Conservation (phyloP, 1,140 invertebrate species). For the Hylyphantes graminicola region DNA sequence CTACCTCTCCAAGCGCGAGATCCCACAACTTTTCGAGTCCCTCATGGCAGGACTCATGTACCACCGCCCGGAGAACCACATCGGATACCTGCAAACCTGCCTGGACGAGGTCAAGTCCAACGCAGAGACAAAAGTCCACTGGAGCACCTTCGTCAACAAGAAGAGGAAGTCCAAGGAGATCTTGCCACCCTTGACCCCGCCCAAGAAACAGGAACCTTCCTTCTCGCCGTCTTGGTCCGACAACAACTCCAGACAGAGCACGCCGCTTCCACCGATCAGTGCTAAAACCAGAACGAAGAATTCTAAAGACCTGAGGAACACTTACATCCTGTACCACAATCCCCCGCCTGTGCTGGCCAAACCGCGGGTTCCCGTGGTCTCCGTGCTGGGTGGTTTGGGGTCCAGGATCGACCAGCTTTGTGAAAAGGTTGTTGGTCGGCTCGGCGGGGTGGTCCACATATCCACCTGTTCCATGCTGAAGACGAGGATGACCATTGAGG, state of each 20-base stretch:
- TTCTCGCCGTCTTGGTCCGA: constrained; percentile 23
- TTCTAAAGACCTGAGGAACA: constrained; percentile 44
- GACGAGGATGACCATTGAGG: constrained; percentile 54
- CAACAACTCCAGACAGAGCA: constrained; percentile 49
- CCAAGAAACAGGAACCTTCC: constrained; percentile 48
- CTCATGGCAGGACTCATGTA: constrained; percentile 60
- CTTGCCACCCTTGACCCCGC: constrained; percentile 26
- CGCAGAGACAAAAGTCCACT: constrained; percentile 45
- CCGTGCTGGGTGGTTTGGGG: constrained; percentile 45
- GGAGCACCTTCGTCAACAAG: constrained; percentile 58
- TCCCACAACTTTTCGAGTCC: constrained; percentile 53
- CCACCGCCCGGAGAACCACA: constrained; percentile 58
- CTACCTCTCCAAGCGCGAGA: constrained; percentile 54
- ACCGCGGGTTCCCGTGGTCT: constrained; percentile 44
- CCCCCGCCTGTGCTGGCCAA: constrained; percentile 40
- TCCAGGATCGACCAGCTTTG: constrained; percentile 46
- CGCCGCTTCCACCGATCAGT: constrained; percentile 52
- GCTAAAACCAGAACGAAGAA: constrained; percentile 13
- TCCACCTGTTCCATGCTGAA: constrained; percentile 54
- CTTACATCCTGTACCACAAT: constrained; percentile 51
- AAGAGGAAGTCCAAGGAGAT: constrained; percentile 46
- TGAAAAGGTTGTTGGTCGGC: constrained; percentile 28
- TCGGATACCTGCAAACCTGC: constrained; percentile 48
- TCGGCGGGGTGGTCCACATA: constrained; percentile 49
- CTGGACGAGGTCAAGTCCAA: constrained; percentile 47